These are phyloP conservation scores for Amia ocellicauda DNA, from an alignment of 2,113 vertebrate species.

Conservation along the genomic window DNA sequence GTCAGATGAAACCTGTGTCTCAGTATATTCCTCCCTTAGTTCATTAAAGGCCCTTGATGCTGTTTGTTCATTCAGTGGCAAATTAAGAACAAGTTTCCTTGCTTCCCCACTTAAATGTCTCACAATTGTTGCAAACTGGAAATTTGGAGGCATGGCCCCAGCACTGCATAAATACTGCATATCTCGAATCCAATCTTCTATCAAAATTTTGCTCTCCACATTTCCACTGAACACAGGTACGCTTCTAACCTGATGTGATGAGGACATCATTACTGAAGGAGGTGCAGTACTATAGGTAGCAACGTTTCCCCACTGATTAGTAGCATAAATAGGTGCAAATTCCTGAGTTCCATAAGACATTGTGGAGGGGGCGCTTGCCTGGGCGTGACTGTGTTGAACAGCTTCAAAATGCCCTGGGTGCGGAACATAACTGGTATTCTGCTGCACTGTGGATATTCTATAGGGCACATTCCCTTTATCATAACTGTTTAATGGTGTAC, in stretches of 20 bases:
- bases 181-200: no score
- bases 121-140: constrained; percentile 22
- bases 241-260: background rate
- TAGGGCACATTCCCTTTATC: background rate
- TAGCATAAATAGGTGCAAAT: background rate
- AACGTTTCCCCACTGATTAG: background rate
- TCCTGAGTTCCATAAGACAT: background rate
- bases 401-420: no score
- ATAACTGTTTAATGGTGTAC: background rate
- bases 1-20: constrained; percentile 10
- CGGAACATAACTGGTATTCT: no score
- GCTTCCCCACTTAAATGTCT: constrained; percentile 21
- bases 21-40: constrained; percentile 20
- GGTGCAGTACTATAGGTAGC: background rate
- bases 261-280: background rate
- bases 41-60: constrained; percentile 19
- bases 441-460: no score
- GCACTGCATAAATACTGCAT: background rate
- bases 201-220: background rate
- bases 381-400: no score
- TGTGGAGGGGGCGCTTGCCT: no score
- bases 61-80: constrained; percentile 7
- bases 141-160: constrained; percentile 3
- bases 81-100: constrained; percentile 20
- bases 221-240: background rate